These are phyloP conservation scores for Stegastes partitus DNA, from an alignment of 2,113 vertebrate species.

Conservation along the genomic window DNA sequence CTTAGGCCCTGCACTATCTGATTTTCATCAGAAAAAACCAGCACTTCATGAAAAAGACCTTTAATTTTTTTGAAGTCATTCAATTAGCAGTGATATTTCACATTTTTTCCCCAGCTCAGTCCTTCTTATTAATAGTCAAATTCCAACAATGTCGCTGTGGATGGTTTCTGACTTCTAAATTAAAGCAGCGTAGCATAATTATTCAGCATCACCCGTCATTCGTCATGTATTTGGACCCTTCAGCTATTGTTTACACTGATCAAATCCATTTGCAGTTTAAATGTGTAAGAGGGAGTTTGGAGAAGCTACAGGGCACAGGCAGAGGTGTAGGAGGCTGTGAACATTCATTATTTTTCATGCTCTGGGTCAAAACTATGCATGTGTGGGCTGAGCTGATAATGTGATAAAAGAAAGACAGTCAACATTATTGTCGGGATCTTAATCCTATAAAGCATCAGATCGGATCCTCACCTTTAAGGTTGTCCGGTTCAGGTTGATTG, in stretches of 20 bases:
- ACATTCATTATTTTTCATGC: constrained; percentile 68
- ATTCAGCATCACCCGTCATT: constrained; percentile 26
- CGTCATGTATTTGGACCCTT: constrained; percentile 41
- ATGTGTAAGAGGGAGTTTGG: constrained; percentile 56
- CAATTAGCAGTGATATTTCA: constrained; percentile 31
- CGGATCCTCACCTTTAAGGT: constrained; percentile 45
- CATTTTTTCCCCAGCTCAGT: neutral
- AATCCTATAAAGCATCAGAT: neutral
- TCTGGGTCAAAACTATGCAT: constrained; percentile 57
- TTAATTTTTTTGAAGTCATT: constrained; percentile 22
- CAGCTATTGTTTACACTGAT: constrained; percentile 61
- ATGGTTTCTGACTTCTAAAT: constrained; percentile 34
- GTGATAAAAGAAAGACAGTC: constrained; percentile 28
- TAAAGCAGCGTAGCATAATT: constrained; percentile 18
- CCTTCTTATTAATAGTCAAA: neutral
- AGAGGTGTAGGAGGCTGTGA: constrained; percentile 67
- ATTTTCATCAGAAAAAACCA: constrained; percentile 35
- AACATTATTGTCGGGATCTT: neutral
- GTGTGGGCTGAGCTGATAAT: constrained; percentile 60
- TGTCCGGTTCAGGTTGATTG: constrained; percentile 20
- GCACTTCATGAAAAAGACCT: constrained; percentile 22
- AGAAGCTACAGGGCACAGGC: constrained; percentile 54
- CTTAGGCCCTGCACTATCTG: constrained; percentile 9
- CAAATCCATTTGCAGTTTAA: constrained; percentile 58
- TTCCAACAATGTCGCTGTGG: neutral